A percentile compares a stretch with the other conserved stretches of the same genome.
Evolutionary conservation across 1,140 invertebrate species (phyloP).

Genomic region (Delia radicum): DNA sequence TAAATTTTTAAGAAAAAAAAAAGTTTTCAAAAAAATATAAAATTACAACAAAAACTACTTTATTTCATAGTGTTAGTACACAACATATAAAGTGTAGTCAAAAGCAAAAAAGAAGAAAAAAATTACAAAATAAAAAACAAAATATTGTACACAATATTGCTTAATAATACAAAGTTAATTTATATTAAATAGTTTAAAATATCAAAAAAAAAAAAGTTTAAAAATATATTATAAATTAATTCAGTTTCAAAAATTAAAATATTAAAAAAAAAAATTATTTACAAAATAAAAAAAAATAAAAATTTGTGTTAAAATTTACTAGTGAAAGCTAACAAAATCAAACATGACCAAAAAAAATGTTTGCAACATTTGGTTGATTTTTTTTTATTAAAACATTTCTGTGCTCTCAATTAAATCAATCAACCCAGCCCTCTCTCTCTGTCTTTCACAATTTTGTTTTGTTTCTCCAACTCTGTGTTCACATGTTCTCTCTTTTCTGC

Average conservation of each 20-base stretch:
- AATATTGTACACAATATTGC: not conserved
- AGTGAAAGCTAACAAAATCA: not conserved
- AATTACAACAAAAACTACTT: no score
- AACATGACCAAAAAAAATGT: not conserved
- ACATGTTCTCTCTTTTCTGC: not conserved
- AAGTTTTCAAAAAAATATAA: not conserved
- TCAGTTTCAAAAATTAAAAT: no score
- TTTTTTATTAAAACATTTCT: not conserved
- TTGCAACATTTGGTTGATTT: conserved; percentile 11
- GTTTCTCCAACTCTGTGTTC: not conserved
- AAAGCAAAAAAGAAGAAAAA: not conserved
- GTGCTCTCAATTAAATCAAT: not conserved
- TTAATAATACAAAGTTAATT: not conserved
- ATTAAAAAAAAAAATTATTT: not conserved
- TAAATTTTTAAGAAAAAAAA: not conserved
- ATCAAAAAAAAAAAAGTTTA: no score
- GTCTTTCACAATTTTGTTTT: not conserved
- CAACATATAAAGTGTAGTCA: not conserved
- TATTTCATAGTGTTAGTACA: not conserved
- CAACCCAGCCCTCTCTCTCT: not conserved
- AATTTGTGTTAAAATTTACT: not conserved
- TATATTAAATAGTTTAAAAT: no score
- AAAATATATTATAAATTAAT: not conserved
- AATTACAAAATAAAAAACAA: not conserved
- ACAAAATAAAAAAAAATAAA: not conserved